Percentiles rank a stretch among this genome's conserved stretches.
Evolutionary conservation across 2,888 invertebrate genomes (phyloP).

Genomic region (Caenorhabditis uteleia): DNA sequence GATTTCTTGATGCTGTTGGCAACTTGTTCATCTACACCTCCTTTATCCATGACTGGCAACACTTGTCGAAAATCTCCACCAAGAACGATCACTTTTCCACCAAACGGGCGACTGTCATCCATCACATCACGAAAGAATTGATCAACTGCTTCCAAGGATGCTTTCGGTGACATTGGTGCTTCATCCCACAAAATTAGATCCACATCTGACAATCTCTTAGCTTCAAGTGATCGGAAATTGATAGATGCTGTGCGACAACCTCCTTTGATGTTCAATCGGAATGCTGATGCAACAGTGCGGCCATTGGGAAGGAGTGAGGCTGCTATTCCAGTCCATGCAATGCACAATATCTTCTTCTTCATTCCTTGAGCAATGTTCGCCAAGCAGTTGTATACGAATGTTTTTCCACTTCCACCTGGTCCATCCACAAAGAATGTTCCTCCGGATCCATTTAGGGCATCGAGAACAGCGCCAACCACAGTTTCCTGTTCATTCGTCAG

Average conservation of each 20-base stretch:
- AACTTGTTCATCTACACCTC: slow-evolving; percentile 3
- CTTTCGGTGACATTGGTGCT: slow-evolving; percentile 21
- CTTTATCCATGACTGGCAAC: slow-evolving; percentile 22
- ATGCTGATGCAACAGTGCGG: slow-evolving; percentile 19
- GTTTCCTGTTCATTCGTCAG: slow-evolving; percentile 19
- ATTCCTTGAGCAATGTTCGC: slow-evolving; percentile 68
- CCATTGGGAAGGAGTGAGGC: slow-evolving; percentile 32
- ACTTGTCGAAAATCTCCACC: slow-evolving; percentile 39
- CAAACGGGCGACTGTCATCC: slow-evolving; percentile 17
- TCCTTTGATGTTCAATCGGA: slow-evolving; percentile 10
- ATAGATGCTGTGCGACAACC: not conserved
- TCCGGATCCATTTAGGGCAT: not conserved
- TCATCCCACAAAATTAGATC: slow-evolving; percentile 10
- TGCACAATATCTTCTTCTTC: slow-evolving; percentile 8
- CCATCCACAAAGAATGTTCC: slow-evolving; percentile 69
- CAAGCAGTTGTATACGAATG: slow-evolving; percentile 70
- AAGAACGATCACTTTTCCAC: slow-evolving; percentile 16
- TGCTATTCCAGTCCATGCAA: slow-evolving; percentile 37
- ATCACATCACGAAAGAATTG: slow-evolving; percentile 18
- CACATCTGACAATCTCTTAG: not conserved
- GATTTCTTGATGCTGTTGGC: slow-evolving; percentile 13
- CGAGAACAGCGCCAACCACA: slow-evolving; percentile 1
- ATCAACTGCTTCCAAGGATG: slow-evolving; percentile 16
- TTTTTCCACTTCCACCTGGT: slow-evolving; percentile 71
- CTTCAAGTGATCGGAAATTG: not conserved